phyloP scores from a whole-genome alignment of 2,113 vertebrate species.

The Trochalopteron elliotii region DNA sequence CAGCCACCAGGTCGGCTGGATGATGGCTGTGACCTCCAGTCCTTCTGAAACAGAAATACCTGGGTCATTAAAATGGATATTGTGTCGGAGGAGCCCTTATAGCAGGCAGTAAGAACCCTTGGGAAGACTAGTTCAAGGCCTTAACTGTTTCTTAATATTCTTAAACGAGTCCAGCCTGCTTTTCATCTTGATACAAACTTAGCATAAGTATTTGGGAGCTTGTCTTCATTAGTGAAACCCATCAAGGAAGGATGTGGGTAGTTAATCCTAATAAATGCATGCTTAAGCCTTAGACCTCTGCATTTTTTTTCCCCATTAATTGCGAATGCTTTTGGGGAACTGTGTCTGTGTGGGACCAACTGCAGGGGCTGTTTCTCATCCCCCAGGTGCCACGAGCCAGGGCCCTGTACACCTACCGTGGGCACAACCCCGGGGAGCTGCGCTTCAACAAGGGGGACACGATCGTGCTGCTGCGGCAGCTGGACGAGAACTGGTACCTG shows the following conservation, averaged over 20 bases:
- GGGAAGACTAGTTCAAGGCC: background rate
- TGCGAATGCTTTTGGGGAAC: background rate
- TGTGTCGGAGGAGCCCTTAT: background rate
- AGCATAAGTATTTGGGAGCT: constrained; percentile 14
- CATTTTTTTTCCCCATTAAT: background rate
- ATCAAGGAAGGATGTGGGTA: constrained; percentile 41
- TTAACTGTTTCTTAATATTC: constrained; percentile 39
- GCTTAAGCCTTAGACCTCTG: background rate
- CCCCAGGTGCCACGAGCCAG: constrained; percentile 80
- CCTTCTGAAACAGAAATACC: background rate
- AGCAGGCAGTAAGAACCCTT: background rate
- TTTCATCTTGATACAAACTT: constrained; percentile 29
- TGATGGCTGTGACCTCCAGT: rapidly evolving
- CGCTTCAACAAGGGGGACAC: constrained; percentile 79
- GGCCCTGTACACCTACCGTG: constrained; percentile 76
- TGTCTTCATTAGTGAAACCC: constrained; percentile 12
- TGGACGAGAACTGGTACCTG: constrained; percentile 83
- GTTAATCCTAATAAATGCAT: background rate
- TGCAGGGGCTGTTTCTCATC: background rate
- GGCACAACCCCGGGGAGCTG: constrained; percentile 77
- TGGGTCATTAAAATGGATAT: background rate
- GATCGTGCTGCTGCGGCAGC: constrained; percentile 75
- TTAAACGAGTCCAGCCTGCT: constrained; percentile 39
- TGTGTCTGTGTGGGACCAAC: rapidly evolving
- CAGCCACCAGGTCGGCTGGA: background rate